Evolutionary conservation across 2,113 vertebrate species (phyloP), one percentile per base, ranked within the genome.

Genomic region (Reinhardtius hippoglossoides): DNA sequence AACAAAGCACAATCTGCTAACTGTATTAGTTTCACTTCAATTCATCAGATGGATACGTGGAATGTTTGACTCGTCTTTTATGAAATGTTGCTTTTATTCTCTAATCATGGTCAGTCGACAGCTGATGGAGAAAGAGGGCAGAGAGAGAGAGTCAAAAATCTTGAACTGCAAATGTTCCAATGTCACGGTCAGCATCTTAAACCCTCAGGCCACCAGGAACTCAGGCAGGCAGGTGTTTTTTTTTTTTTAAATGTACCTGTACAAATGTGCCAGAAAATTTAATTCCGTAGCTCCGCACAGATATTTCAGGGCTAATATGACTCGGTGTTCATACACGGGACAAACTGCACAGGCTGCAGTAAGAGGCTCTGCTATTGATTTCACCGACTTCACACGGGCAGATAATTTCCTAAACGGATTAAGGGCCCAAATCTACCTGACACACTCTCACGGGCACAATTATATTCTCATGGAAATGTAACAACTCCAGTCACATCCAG

Each of bases 401-500:
- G 37, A 63, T 55, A 1, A 48, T 74, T 75, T 63, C 4, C 20
- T 62, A 9, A 59, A 63, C n/a, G 12, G 54, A 76, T 81, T 44
- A 78, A 44, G 54, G 44, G 20, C 21, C 6, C 18, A 44, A 62
- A 74, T n/a, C 1, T 13, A 46, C 46, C 74, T 54, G 40, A 72
- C 58, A 76, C 27, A 68, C 56, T 63, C 27, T 27, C 37, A 55
- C 61, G 64, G 71, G 76, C 23, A 74, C 40, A 66, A 81, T 76
- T 37, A 27, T 1, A 61, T 26, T 65, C 9, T 63, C 44, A 37
- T 76, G 18, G 44, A 81, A 74, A 67, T 65, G 21, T 65, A 67
- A 72, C 58, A 44, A 21, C 64, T 66, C 48, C 37, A 54, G 31
- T 77, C 55, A 66, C 42, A 37, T 81, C 82, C 80, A 80, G 80